Evolutionary conservation across 2,113 vertebrate genomes (phyloP), one percentile per base, ranked within the genome.

Genomic region (Trachemys scripta): DNA sequence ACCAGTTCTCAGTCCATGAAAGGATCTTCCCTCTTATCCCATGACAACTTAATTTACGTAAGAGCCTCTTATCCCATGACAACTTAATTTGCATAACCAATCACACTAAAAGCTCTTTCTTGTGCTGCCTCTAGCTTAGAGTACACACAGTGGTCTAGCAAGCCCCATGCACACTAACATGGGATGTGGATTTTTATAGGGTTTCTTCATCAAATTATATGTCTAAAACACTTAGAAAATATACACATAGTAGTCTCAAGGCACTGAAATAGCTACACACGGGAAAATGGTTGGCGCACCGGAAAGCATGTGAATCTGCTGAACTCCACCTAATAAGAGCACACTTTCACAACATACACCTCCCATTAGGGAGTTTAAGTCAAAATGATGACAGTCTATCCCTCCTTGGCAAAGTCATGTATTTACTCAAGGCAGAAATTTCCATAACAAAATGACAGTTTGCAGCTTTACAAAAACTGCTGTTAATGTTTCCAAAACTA

Each of bases 121-220:
- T 29, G 19, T 87, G 5, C 29, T 42, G 13, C 27, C 10, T 69
- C 29, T 82, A 93, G 92, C 50, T n/a, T 80, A 22, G 6, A 45
- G 1, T 38, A 22, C 5, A 0, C 76, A 19, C 49, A 50, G 57
- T 17, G 47, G 45, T 24, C 13, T 10, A 20, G 62, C 50, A 10
- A 4, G 42, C 54, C 85, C 82, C 24, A 29, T n/a, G 69, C 2
- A 42, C 6, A 20, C 82, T 59, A 51, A 1, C 84, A 85, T 51
- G 4, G 1, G 35, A 65, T 51, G 1, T 0, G 0, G 50, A 57
- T 57, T 82, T 5, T 50, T 78, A 10, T 38, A 72, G 5, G n/a
- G 12, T 35, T 93, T 72, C 29, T 11, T 11, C 38, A 11, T 53
- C 56, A 88, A 83, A 35, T 5, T 75, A 1, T 45, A 2, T 22